Evolutionary conservation across 2,888 invertebrate genomes (phyloP), one percentile per base, ranked within the genome.

Genomic region (Macrophya alboannulata): DNA sequence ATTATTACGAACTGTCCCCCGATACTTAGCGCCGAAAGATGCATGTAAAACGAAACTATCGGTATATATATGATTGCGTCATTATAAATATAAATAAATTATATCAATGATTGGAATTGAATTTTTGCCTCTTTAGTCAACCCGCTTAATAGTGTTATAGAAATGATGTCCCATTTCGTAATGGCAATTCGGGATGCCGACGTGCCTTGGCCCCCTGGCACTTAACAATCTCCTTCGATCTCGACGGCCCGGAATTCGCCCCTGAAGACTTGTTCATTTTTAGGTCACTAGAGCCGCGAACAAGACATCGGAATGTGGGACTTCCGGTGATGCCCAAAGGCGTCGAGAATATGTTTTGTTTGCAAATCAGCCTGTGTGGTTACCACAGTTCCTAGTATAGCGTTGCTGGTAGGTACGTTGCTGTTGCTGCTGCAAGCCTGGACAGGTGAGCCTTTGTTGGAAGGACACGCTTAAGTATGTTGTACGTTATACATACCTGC

Each of bases 291-390:
- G 81, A 62, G 17, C 81, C 62, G 43, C 77, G 10, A 40, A 55
- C 81, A 62, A 81, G 62, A 62, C 65, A 62, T 65, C n/a, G 81
- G 81, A 81, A 81, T 81, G 81, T 65, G 62, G 65, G n/a, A 65
- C 81, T 81, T 81, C 81, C 81, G 81, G 51, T 81, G 51, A 65
- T 81, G 81, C 43, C 81, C 81, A 81, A 81, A 81, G 81, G 43
- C 81, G 81, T 59, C 59, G 62, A 37, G 21, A 25, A 21, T 15
- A 51, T 77, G 77, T 77, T 77, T 77, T 77, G 77, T 77, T 77
- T 77, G 77, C 77, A 77, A 77, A 77, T 77, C 77, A 77, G 77
- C 17, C 31, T 17, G 21, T 62, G 77, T 37, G 48, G 55, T 77
- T 77, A 17, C 55, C 55, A 77, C 77, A 77, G 77, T 55, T 77